Percentiles rank a stretch among this genome's conserved stretches.
Conservation (phyloP, 1,140 invertebrate species). For the Choristoneura fumiferana region DNA sequence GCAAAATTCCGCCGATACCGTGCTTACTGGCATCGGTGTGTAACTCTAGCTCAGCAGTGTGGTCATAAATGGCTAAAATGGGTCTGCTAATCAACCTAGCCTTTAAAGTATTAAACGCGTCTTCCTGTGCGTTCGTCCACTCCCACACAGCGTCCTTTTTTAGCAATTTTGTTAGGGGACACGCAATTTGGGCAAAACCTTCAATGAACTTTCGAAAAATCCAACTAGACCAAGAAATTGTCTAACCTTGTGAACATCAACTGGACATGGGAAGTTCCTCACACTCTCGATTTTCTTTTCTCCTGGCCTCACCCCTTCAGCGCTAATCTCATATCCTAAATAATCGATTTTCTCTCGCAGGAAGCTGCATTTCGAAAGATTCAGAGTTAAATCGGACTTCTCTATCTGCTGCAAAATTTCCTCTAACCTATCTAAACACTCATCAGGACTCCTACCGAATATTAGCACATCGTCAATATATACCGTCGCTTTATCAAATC, state of each 20-base stretch:
- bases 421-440: slow-evolving; percentile 19
- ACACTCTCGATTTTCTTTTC: slow-evolving; percentile 1
- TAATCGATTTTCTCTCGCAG: slow-evolving; percentile 26
- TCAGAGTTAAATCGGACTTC: slow-evolving; percentile 27
- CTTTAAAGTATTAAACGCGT: slow-evolving; percentile 26
- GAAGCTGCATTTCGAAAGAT: slow-evolving; percentile 33
- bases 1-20: slow-evolving; percentile 30
- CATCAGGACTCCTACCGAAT: slow-evolving; percentile 1
- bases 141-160: slow-evolving; percentile 32
- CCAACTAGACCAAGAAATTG: slow-evolving; percentile 19
- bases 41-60: slow-evolving; percentile 15
- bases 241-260: slow-evolving; percentile 21
- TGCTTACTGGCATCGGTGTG: slow-evolving; percentile 31
- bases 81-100: background rate
- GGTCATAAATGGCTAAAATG: slow-evolving; percentile 21
- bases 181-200: slow-evolving; percentile 33
- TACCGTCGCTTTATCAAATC: slow-evolving; percentile 10
- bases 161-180: slow-evolving; percentile 30
- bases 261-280: slow-evolving; percentile 27
- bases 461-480: slow-evolving; percentile 21
- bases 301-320: background rate
- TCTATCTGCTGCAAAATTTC: slow-evolving; percentile 22
- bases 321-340: slow-evolving; percentile 16
- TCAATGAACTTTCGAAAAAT: slow-evolving; percentile 39
- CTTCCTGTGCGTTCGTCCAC: slow-evolving; percentile 26